Base-by-base conservation (phyloP, 37 sponge, comb jelly and placozoan genomes). In the Crambe crambe region DNA sequence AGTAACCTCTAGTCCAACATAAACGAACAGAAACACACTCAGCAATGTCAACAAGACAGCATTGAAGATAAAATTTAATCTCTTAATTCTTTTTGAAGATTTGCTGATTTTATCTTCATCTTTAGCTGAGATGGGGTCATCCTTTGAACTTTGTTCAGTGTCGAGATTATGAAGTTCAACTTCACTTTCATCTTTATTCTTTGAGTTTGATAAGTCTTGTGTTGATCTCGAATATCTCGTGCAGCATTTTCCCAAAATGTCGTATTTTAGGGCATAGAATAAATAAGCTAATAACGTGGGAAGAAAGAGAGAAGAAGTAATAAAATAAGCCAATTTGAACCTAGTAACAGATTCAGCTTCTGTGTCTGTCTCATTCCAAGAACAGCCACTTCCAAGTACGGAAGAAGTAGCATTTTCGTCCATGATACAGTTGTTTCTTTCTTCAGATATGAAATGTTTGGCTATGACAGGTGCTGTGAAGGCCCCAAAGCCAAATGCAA, bases 391-490 rank as follows among this genome's bases (percentile, higher is more conserved):
- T 36, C 20, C 21, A 2, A 5, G 0, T 2, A 69, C 40, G 3
- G 58, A 37, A 56, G 1, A 2, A 38, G 71, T 21, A 35, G 68
- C 36, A 40, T 58, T 73, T 18, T 37, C 36, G 29, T 41, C 29
- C 6, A n/a, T n/a, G n/a, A 10, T 56, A 4, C 26, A 36, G 3
- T 77, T 23, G 17, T 44, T 35, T n/a, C 1, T 26, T 35, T 71
- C 66, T 73, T 72, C 74, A 56, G 38, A 42, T 42, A 88, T 69
- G 65, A 89, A 89, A 1, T 74, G 80, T 63, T 84, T 80, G 3
- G 90, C 75, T 20, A 89, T 79, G 20, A 85, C 72, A 23, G 91
- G 91, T 15, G 91, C 79, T 25, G 85, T 15, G 34, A 90, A 75
- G 2, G 91, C 86, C 5, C 91, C 91, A 56, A 85, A 39, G 23